phyloP scores from a whole-genome alignment of 1,140 invertebrate species.

The Caenorhabditis inopinata region DNA sequence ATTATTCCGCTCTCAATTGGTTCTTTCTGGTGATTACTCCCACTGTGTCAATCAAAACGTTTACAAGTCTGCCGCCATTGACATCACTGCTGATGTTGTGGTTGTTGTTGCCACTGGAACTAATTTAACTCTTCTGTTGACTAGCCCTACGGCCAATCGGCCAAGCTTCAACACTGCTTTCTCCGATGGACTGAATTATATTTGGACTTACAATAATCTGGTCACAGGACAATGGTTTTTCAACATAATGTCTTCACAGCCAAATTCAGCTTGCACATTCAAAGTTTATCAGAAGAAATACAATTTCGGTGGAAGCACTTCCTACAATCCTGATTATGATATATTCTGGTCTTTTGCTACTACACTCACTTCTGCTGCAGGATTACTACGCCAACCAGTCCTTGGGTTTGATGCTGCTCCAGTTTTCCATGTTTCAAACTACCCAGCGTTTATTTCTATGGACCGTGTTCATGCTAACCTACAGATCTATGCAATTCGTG shows the following conservation, averaged over 20 bases:
- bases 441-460: conserved; percentile 12
- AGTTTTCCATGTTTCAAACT: conserved; percentile 49
- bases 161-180: conserved; percentile 1
- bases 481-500: conserved; percentile 44
- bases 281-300: conserved; percentile 43
- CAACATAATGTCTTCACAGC: neutral
- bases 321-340: conserved; percentile 32
- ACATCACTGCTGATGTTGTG: conserved; percentile 35
- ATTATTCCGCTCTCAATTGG: conserved; percentile 46
- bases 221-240: conserved; percentile 42
- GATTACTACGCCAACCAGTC: conserved; percentile 43
- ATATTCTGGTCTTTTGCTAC: conserved; percentile 47
- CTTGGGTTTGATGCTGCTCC: neutral
- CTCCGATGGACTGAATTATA: conserved; percentile 37
- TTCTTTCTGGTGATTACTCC: conserved; percentile 43
- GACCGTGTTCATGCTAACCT: conserved; percentile 42
- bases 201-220: conserved; percentile 31
- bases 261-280: conserved; percentile 36
- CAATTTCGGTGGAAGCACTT: neutral
- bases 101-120: conserved; percentile 40
- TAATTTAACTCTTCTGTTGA: conserved; percentile 29
- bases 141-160: neutral
- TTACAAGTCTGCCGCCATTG: conserved; percentile 45
- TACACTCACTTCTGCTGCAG: conserved; percentile 24
- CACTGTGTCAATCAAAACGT: conserved; percentile 34